A percentile compares a stretch with the other conserved stretches of the same genome.
phyloP scores from a whole-genome alignment of 53 echinoderm and acorn worm species.

The Arbacia lixula region DNA sequence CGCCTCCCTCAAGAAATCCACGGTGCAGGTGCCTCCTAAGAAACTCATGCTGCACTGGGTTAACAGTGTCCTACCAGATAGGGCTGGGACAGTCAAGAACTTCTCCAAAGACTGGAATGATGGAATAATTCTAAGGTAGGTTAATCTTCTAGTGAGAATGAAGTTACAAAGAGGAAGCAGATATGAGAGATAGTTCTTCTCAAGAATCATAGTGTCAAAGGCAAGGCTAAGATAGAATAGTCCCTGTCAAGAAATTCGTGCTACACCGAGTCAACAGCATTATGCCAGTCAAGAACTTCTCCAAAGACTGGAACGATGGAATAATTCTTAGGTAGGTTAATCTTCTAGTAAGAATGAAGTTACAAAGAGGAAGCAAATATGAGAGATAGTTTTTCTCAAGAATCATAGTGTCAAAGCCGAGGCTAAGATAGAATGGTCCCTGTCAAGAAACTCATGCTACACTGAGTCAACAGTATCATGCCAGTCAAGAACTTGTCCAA shows the following conservation, averaged over 20 bases:
- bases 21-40: conserved; percentile 75
- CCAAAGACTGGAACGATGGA: conserved; percentile 94
- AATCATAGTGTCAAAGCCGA: no score
- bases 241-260: conserved; percentile 94
- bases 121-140: conserved; percentile 89
- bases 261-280: conserved; percentile 86
- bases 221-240: no score
- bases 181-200: no score
- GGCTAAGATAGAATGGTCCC: no score
- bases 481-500: conserved; percentile 80
- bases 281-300: conserved; percentile 80
- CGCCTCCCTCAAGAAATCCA: neutral
- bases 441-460: conserved; percentile 91
- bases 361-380: no score
- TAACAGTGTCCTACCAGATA: conserved; percentile 79
- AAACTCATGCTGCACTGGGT: conserved; percentile 93
- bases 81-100: conserved; percentile 66
- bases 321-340: conserved; percentile 87
- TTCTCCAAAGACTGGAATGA: conserved; percentile 94
- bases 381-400: no score
- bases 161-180: no score
- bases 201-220: no score
- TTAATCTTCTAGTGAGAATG: no score
- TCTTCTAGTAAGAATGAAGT: no score
- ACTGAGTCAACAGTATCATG: conserved; percentile 87